Conservation (phyloP, 2,113 vertebrate genomes). For the Strix uralensis region DNA sequence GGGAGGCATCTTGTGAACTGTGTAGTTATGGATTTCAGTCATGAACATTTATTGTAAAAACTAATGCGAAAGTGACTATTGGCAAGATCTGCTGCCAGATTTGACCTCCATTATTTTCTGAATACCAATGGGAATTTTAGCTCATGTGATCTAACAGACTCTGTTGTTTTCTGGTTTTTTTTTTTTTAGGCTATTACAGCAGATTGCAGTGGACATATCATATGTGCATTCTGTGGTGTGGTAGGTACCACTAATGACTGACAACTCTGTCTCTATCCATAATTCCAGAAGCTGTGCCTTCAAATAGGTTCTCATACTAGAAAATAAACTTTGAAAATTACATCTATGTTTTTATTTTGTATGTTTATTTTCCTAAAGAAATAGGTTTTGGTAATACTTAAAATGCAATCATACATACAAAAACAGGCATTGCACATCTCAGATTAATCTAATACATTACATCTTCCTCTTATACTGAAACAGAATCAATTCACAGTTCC, state of each 20-base stretch:
- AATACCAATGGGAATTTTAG: not conserved
- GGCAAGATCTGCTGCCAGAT: not conserved
- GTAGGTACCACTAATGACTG: not conserved
- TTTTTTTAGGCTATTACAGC: not conserved
- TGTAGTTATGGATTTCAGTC: not conserved
- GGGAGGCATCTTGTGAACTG: not conserved
- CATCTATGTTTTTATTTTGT: not conserved
- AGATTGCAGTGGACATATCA: not conserved
- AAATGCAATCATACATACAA: not conserved
- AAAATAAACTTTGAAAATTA: not conserved
- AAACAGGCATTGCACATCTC: not conserved
- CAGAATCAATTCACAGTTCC: not conserved
- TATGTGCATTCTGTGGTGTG: not conserved
- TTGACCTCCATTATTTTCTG: not conserved
- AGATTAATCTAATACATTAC: not conserved
- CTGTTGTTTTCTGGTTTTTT: not conserved
- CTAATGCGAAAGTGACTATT: conserved; percentile 6
- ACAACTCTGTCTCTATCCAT: not conserved
- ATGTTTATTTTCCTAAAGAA: not conserved
- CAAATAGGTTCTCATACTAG: not conserved
- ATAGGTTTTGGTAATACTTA: not conserved
- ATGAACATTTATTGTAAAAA: conserved; percentile 1
- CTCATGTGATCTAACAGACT: not conserved
- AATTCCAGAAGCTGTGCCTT: not conserved
- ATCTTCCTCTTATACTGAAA: not conserved